Conservation (phyloP, 23 tunicate genomes). For the Botrylloides violaceus region DNA sequence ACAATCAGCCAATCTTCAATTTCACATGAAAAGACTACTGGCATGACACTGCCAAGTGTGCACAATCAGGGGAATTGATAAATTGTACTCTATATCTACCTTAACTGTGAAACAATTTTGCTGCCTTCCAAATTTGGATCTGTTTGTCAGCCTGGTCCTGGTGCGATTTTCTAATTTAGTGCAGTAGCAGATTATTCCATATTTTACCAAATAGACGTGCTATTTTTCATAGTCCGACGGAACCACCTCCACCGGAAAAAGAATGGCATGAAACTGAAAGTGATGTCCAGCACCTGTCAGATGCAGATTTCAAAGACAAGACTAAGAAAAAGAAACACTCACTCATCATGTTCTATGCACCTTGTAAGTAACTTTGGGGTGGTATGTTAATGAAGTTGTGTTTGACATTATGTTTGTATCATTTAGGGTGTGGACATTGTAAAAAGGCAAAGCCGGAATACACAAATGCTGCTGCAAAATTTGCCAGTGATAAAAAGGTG, state of each 20-base stretch:
- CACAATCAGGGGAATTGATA: no score
- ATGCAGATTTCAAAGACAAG: constrained; percentile 48
- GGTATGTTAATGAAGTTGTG: neutral
- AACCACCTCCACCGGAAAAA: constrained; percentile 95
- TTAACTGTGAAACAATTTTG: no score
- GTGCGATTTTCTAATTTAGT: no score
- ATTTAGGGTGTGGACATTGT: constrained; percentile 96
- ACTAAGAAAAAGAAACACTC: constrained; percentile 91
- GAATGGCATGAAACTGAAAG: constrained; percentile 79
- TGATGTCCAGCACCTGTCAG: constrained; percentile 77
- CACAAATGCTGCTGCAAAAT: constrained; percentile 72
- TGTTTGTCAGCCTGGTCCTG: no score
- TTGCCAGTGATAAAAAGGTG: constrained; percentile 86
- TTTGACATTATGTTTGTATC: neutral
- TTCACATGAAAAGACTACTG: no score
- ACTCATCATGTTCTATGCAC: constrained; percentile 91
- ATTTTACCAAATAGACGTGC: no score
- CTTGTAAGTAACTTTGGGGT: constrained; percentile 41
- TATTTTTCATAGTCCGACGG: constrained; percentile 47
- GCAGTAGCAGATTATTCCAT: no score
- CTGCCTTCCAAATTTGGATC: no score
- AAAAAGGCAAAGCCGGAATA: constrained; percentile 91
- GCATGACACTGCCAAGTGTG: no score
- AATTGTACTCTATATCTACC: no score
- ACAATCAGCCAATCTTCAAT: no score